Evolutionary conservation across 2,888 invertebrate genomes (phyloP).

Genomic region (Tanypteryx hageni): DNA sequence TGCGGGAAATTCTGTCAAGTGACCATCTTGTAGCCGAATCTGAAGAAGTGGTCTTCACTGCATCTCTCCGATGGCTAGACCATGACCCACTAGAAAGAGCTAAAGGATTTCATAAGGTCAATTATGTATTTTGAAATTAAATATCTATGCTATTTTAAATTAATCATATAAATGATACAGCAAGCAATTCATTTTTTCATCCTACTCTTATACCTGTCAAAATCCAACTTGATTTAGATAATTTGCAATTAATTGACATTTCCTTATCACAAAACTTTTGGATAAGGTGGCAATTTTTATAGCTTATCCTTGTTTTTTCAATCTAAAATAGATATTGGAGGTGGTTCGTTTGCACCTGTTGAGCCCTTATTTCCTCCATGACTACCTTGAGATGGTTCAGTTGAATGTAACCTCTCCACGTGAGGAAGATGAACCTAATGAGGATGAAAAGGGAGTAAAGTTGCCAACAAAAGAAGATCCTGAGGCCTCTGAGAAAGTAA

Average conservation of each 20-base stretch:
- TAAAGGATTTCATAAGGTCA: slow-evolving; percentile 73
- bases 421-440: slow-evolving; percentile 34
- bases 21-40: slow-evolving; percentile 75
- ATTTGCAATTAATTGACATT: too few species aligned
- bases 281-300: neutral
- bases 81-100: slow-evolving; percentile 72
- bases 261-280: neutral
- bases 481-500: slow-evolving; percentile 73
- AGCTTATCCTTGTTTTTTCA: neutral
- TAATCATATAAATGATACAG: neutral
- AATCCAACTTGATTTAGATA: too few species aligned
- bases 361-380: slow-evolving; percentile 76
- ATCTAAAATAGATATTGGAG: slow-evolving; percentile 72
- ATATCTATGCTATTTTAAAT: neutral
- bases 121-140: slow-evolving; percentile 43
- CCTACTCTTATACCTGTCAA: too few species aligned
- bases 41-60: slow-evolving; percentile 76
- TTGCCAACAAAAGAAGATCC: slow-evolving; percentile 65
- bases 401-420: neutral
- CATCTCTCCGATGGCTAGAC: slow-evolving; percentile 75
- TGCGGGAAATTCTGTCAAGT: slow-evolving; percentile 75
- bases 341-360: slow-evolving; percentile 75
- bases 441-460: slow-evolving; percentile 41
- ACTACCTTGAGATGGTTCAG: slow-evolving; percentile 70
- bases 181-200: too few species aligned